phyloP scores from a whole-genome alignment of 2,888 invertebrate species.

The Candidula unifasciata region DNA sequence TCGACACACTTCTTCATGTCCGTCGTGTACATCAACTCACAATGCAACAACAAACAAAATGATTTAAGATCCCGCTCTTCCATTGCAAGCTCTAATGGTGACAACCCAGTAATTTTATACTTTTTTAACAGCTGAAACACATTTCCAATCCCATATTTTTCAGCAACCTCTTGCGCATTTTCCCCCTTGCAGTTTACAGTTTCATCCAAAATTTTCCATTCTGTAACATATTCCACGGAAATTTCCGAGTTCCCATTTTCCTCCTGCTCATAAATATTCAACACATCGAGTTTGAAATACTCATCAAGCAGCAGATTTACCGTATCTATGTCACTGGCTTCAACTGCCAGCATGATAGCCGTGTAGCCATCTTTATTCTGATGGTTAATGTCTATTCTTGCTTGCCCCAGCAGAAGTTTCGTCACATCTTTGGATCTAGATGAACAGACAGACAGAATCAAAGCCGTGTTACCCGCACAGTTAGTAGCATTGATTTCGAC shows the following conservation, averaged over 20 bases:
- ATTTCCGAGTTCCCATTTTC: no score
- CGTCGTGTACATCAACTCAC: background rate
- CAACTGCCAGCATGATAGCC: constrained; percentile 17
- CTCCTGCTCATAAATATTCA: no score
- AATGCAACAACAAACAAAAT: background rate
- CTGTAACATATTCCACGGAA: background rate
- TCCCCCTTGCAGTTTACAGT: background rate
- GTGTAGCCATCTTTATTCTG: constrained; percentile 22
- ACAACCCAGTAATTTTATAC: background rate
- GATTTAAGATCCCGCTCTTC: background rate
- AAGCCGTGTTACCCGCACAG: background rate
- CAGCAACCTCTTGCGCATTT: constrained; percentile 5
- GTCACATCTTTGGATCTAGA: background rate
- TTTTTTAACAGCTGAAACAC: background rate
- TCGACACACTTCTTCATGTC: background rate
- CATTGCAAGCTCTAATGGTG: background rate
- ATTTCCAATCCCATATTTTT: background rate
- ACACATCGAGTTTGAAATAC: background rate
- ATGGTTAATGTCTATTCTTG: background rate
- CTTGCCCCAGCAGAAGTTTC: background rate
- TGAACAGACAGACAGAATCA: background rate
- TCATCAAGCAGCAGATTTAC: background rate
- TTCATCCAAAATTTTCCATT: background rate
- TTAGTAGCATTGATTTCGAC: background rate
- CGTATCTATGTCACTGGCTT: background rate